phyloP scores from a whole-genome alignment of 1,140 invertebrate species.

The Sitobion miscanthi region DNA sequence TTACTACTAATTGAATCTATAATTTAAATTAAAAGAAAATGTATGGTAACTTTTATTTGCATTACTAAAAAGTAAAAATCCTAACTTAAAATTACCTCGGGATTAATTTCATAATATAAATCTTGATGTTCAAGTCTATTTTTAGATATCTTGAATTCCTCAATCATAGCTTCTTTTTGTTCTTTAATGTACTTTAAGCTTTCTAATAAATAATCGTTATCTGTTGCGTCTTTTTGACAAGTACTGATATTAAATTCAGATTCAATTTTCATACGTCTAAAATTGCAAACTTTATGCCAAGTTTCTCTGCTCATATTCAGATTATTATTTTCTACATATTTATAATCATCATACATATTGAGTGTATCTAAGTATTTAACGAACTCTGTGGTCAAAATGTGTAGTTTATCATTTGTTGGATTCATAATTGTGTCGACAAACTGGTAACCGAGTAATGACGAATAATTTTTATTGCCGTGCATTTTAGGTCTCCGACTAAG shows the following conservation, averaged over 20 bases:
- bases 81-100: background rate
- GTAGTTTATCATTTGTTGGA: background rate
- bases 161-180: background rate
- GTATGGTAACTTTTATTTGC: background rate
- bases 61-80: background rate
- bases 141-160: background rate
- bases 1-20: conserved; percentile 33
- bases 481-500: conserved; percentile 42
- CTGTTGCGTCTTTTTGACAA: background rate
- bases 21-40: no score
- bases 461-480: background rate
- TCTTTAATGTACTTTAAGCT: background rate
- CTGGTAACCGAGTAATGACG: conserved; percentile 37
- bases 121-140: background rate
- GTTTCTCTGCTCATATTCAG: conserved; percentile 24
- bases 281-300: conserved; percentile 36
- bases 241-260: conserved; percentile 43
- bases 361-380: conserved; percentile 26
- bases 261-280: conserved; percentile 46
- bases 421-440: conserved; percentile 23
- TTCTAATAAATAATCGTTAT: conserved; percentile 8
- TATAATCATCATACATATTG: conserved; percentile 24
- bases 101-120: background rate
- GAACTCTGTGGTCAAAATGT: background rate
- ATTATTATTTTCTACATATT: conserved; percentile 30